Conservation (phyloP, 2,797 vertebrate genomes). For the Loris lydekkerianus region DNA sequence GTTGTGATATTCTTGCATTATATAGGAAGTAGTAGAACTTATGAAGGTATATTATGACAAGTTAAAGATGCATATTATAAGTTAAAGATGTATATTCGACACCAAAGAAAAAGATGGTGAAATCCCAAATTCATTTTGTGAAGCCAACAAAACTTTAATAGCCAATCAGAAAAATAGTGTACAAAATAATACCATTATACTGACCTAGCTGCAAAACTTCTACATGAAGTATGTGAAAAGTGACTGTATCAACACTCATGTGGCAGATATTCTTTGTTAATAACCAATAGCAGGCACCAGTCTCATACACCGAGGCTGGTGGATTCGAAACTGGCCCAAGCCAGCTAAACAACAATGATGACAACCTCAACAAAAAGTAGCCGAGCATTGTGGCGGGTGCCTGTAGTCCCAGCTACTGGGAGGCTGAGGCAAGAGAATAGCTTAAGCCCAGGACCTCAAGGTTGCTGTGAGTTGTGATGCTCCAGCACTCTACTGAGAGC, state of each 20-base stretch:
- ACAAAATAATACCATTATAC: slow-evolving; percentile 3
- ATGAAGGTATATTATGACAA: slow-evolving; percentile 46
- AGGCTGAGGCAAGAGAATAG: no score
- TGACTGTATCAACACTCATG: neutral
- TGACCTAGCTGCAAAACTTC: neutral
- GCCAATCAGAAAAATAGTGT: slow-evolving; percentile 27
- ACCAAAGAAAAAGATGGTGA: slow-evolving; percentile 8
- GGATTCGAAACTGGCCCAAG: no score
- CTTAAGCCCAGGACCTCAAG: no score
- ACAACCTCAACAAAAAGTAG: no score
- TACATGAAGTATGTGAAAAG: slow-evolving; percentile 33
- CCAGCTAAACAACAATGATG: no score
- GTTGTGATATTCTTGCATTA: slow-evolving; percentile 28
- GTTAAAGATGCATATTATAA: slow-evolving; percentile 4
- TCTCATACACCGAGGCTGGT: no score
- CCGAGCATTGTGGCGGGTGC: no score
- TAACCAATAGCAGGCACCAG: neutral
- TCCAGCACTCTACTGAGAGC: no score
- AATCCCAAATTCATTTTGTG: neutral
- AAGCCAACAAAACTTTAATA: slow-evolving; percentile 16
- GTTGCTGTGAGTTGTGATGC: no score
- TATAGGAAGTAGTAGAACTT: slow-evolving; percentile 30
- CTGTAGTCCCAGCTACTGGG: no score
- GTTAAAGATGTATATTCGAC: slow-evolving; percentile 21
- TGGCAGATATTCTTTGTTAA: slow-evolving; percentile 36